These are phyloP conservation scores for Vanessa cardui DNA, from an alignment of 2,888 invertebrate genomes.

Conservation along the genomic window DNA sequence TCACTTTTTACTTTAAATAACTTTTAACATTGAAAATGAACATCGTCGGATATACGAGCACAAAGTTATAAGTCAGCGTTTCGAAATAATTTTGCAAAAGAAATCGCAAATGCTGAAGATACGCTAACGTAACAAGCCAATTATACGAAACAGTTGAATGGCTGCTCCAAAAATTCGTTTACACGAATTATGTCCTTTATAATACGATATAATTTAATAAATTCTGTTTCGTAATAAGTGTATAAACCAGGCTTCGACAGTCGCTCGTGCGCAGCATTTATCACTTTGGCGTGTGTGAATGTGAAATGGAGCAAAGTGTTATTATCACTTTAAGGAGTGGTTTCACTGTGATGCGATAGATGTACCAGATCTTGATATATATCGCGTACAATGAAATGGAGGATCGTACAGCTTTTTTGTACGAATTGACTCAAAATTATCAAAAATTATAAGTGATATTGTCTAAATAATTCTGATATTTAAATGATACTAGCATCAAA, in stretches of 20 bases:
- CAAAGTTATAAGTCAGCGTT: not conserved
- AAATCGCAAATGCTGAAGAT: not conserved
- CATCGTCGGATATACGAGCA: too few species aligned
- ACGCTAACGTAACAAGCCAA: not conserved
- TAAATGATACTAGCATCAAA: too few species aligned
- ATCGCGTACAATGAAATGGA: not conserved
- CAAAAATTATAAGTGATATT: too few species aligned
- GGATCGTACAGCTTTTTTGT: too few species aligned
- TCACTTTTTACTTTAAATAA: too few species aligned
- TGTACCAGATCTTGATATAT: not conserved
- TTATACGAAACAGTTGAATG: not conserved
- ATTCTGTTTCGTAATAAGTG: constrained; percentile 14
- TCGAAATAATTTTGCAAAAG: not conserved
- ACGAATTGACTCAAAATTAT: too few species aligned
- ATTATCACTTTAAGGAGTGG: constrained; percentile 35
- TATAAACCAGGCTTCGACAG: constrained; percentile 38
- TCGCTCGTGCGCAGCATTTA: constrained; percentile 58
- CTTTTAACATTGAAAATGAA: not conserved
- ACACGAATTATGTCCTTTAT: constrained; percentile 4
- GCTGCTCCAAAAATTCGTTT: not conserved
- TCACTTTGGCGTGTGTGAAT: constrained; percentile 54
- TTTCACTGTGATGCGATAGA: constrained; percentile 1
- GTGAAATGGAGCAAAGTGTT: constrained; percentile 58
- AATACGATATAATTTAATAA: constrained; percentile 8
- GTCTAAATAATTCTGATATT: too few species aligned